A percentile compares a stretch with the other conserved stretches of the same genome.
phyloP scores from a whole-genome alignment of 30 jellyfish, hydroid and myxozoan genomes.

The Aurelia aurita region DNA sequence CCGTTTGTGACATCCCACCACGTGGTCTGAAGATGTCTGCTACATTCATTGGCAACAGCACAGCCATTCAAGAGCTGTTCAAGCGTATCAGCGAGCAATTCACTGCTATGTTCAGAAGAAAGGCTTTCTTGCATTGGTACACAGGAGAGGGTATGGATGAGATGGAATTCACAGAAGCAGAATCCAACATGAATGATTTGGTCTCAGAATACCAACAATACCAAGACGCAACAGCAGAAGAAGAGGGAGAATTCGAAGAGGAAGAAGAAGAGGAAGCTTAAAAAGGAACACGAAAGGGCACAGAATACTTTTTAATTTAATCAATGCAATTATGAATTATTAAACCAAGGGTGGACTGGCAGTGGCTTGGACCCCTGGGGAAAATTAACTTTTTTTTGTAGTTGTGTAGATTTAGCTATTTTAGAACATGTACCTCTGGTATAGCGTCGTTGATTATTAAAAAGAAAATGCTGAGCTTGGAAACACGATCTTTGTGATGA shows the following conservation, averaged over 20 bases:
- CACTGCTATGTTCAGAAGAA: conserved; percentile 96
- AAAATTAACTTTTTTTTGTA: too few relatives aligned
- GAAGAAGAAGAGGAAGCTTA: conserved; percentile 87
- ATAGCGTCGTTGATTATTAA: too few relatives aligned
- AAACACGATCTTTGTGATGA: too few relatives aligned
- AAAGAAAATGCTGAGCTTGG: too few relatives aligned
- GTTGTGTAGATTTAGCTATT: too few relatives aligned
- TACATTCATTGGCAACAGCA: conserved; percentile 96
- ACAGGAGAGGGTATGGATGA: conserved; percentile 99
- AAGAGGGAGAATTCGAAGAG: conserved; percentile 96
- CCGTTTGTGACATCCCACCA: conserved; percentile 96
- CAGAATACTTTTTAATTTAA: too few relatives aligned
- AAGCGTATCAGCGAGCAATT: conserved; percentile 94
- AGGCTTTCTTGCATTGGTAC: conserved; percentile 99
- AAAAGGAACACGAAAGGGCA: neutral
- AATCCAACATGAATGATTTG: conserved; percentile 98
- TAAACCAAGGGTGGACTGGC: too few relatives aligned
- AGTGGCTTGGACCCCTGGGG: too few relatives aligned
- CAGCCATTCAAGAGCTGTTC: conserved; percentile 97
- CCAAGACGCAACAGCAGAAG: conserved; percentile 99
- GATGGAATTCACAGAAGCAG: conserved; percentile 99
- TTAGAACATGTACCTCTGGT: too few relatives aligned
- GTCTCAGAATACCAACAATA: conserved; percentile 99
- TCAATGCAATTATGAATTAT: too few relatives aligned
- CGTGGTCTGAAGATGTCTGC: conserved; percentile 96